Percentiles rank a stretch among this genome's conserved stretches.
Conservation (phyloP, 1,140 invertebrate species). For the Nebria ingens region DNA sequence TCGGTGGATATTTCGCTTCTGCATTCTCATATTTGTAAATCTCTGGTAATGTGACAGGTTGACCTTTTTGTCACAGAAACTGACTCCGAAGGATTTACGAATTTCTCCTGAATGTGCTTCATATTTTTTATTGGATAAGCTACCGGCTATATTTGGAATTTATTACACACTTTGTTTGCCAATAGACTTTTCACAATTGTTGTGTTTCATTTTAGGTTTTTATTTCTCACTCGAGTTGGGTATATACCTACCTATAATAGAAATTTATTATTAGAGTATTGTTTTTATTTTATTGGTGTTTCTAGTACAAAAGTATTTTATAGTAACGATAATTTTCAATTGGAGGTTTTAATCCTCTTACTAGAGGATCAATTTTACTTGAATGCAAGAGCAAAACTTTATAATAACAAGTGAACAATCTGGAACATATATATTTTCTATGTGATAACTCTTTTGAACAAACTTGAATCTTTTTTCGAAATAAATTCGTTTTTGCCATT, state of each 20-base stretch:
- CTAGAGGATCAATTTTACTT: too few relatives aligned
- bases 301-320: background rate
- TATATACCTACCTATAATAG: too few relatives aligned
- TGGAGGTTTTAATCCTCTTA: too few relatives aligned
- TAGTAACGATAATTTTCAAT: background rate
- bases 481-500: too few relatives aligned
- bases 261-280: background rate
- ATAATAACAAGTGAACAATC: too few relatives aligned
- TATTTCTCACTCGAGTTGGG: too few relatives aligned
- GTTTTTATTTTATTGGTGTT: background rate
- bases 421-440: too few relatives aligned
- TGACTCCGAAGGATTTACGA: background rate
- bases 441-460: too few relatives aligned
- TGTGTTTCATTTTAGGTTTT: too few relatives aligned
- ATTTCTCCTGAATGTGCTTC: background rate
- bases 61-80: background rate
- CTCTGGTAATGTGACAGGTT: background rate
- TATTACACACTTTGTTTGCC: background rate
- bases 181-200: background rate
- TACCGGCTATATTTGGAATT: background rate
- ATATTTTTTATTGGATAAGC: conserved; percentile 3
- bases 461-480: too few relatives aligned
- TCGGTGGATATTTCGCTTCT: too few relatives aligned
- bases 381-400: too few relatives aligned
- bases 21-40: conserved; percentile 8